Base-by-base conservation (phyloP, 2,888 invertebrate genomes). In the Blomia tropicalis region DNA sequence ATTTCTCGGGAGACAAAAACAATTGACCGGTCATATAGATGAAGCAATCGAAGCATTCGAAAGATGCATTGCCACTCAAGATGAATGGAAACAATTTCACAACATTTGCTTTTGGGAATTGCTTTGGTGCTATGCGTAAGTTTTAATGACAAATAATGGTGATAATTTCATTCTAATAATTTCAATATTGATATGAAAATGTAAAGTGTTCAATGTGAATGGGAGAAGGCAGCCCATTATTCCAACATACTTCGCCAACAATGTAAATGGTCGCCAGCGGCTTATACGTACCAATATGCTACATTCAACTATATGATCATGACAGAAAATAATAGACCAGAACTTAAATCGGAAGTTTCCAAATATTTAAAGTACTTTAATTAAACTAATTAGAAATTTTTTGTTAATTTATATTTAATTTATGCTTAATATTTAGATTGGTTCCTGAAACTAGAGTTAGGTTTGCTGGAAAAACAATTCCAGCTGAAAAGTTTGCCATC, bases 401-500 rank as follows among this genome's bases (percentile, higher is more conserved):
- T 60, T 51, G 3, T 32, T 7, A n/a, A 41, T 43, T 43, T 41
- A 25, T 54, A 19, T 43, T 4, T 4, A 11, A 19, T 27, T 30
- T 54, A 29, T n/a, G n/a, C n/a, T n/a, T n/a, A n/a, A n/a, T n/a
- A n/a, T n/a, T 53, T 11, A 62, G 62, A 68, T 80, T 83, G 69
- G 87, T 88, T 4, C 86, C 91, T 2, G 78, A 78, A 60, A 82
- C 83, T 73, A 89, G 88, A 70, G 87, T 91, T 71, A 80, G 87
- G 63, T 87, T 95, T 62, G 92, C 93, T 31, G 95, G 96, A 0
- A 95, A 95, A 75, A 93, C 93, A 0, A 76, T 96, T 67, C 95
- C 96, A 1, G 85, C 93, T 82, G 95, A 96, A 75, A 96, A 96
- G 74, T 95, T 93, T 75, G 85, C 86, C 53, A 81, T 87, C n/a